Evolutionary conservation across 2,797 vertebrate species (phyloP).

Genomic region (Ispidina lecontei): DNA sequence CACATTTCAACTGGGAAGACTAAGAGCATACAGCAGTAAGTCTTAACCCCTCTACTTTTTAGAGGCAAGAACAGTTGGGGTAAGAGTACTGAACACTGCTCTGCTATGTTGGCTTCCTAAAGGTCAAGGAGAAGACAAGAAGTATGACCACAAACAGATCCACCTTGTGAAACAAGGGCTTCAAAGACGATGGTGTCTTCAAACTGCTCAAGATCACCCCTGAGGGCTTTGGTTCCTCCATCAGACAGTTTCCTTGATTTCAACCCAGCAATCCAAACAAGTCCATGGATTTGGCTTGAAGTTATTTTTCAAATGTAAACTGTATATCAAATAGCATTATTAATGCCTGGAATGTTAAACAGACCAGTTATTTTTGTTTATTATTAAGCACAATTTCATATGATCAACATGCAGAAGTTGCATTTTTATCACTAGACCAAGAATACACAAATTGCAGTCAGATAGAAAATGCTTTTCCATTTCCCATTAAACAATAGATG

Average conservation of each 20-base stretch:
- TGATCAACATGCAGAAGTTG: background rate
- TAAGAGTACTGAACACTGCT: background rate
- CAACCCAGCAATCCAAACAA: background rate
- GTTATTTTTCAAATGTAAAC: background rate
- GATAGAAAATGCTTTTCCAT: constrained; percentile 33
- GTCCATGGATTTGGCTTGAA: background rate
- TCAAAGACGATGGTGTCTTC: background rate
- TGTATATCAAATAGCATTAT: background rate
- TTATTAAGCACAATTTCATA: background rate
- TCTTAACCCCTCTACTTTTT: background rate
- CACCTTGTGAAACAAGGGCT: background rate
- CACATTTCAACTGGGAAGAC: background rate
- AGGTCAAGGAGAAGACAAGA: background rate
- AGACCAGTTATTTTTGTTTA: background rate
- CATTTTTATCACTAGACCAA: constrained; percentile 6
- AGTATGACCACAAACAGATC: background rate
- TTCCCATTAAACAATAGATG: constrained; percentile 34
- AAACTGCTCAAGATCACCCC: background rate
- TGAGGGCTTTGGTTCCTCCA: background rate
- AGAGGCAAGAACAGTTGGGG: background rate
- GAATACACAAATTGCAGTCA: constrained; percentile 2
- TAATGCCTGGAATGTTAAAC: background rate
- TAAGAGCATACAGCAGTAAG: background rate
- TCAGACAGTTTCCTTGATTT: background rate
- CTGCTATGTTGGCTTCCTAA: background rate